Evolutionary conservation across 2,113 vertebrate species (phyloP), one percentile per base, ranked within the genome.

Genomic region (Oryzias celebensis): DNA sequence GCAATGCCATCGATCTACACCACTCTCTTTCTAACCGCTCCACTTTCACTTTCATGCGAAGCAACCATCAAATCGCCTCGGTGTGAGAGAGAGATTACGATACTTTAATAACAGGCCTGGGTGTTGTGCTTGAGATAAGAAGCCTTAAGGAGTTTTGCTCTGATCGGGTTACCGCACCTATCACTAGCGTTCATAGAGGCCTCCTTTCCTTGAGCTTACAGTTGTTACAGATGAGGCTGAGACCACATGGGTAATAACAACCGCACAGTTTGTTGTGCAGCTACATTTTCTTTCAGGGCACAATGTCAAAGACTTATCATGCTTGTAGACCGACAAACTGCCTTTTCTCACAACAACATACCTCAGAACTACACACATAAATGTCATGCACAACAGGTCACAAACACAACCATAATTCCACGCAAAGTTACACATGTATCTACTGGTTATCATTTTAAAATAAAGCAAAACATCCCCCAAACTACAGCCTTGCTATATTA

Each of bases 401-500:
- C 26, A 62, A 61, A 77, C 26, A 82, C 42, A 61, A 31, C 53
- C 52, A 47, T 6, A 1, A 54, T 14, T 48, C 15, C 36, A 56
- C 57, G 50, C 66, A 56, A 62, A 22, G 53, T 82, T 85, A 88
- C 85, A 68, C 77, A 44, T 91, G 89, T 89, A 88, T 88, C 87
- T 89, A 89, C 88, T 90, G 89, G 87, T 90, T 90, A 73, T 85
- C 80, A 36, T 71, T 81, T 73, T 57, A 14, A 26, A 56, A 82
- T 57, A 62, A 58, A 62, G 58, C 58, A 1, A 63, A 79, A 59
- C 16, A 60, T 55, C 28, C 58, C 52, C 59, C 54, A 62, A 1
- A 36, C 36, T 36, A 36, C 36, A 36, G 8, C 10, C 36, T 36
- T 36, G 36, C 36, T 36, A 36, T 12, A 36, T 36, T 36, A 36